Base-by-base conservation (phyloP, 2,113 vertebrate genomes). In the Eclectus roratus region DNA sequence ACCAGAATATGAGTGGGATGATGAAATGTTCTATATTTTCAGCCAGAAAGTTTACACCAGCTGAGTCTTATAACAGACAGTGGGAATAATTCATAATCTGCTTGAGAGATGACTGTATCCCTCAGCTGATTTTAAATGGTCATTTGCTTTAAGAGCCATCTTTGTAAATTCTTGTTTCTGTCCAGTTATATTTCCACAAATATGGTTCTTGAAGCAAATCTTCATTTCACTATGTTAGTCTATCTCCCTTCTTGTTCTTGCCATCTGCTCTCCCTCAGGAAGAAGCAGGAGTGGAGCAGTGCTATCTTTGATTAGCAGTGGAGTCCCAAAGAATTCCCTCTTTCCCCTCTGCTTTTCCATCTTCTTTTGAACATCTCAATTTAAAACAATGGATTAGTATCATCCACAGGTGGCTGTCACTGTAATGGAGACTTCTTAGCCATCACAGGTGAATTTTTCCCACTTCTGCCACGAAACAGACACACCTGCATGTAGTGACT, bases 21-120 rank as follows among this genome's bases (percentile, higher is more conserved):
- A 61, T 72, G 27, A 37, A 68, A 46, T 0, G 4, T 8, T 18
- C 14, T 1, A 0, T 28, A 53, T 27, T 28, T 71, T 17, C 17
- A 81, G 28, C 18, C 47, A 65, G 14, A 7, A 86, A 70, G 72
- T 79, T 56, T 52, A 47, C 17, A 49, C 7, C 35, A 49, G 25
- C 7, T 80, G 41, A 91, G 31, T 29, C 13, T 79, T 46, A 15
- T 2, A 33, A 55, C 13, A 39, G 23, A 12, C 2, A 41, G 7
- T 29, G 46, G 37, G n/a, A 56, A 33, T 14, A 63, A 79, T 25
- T 29, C 2, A 18, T 41, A 43, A 44, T 9, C 31, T 91, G 20
- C 23, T 50, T 6, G 16, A 43, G 6, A 39, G 4, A 10, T 4
- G 11, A 6, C 17, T 74, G 5, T 29, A 18, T 50, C 16, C 7